A percentile compares a stretch with the other conserved stretches of the same genome.
Conservation (phyloP, 2,113 vertebrate genomes). For the Tyto alba region DNA sequence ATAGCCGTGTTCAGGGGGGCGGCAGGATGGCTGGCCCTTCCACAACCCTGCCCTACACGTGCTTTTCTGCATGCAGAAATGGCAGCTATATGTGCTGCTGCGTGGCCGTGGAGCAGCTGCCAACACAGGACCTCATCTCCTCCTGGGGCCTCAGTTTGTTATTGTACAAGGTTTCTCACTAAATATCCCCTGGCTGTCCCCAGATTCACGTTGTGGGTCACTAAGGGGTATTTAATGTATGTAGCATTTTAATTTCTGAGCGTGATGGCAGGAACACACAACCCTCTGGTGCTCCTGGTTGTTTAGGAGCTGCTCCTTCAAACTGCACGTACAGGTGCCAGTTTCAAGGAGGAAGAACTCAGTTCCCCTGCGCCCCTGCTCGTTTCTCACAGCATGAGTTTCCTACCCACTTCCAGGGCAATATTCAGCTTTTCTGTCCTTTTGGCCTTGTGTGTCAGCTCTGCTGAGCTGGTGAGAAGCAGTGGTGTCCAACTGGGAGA, state of each 20-base stretch:
- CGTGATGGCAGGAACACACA: rapidly evolving
- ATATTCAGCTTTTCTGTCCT: background rate
- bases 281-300: background rate
- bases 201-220: background rate
- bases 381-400: background rate
- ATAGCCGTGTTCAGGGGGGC: rapidly evolving
- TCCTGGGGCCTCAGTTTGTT: background rate
- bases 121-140: rapidly evolving
- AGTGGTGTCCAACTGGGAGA: background rate
- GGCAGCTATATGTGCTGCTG: background rate
- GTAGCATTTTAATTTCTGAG: background rate
- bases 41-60: rapidly evolving
- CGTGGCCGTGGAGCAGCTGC: background rate
- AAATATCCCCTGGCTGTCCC: background rate
- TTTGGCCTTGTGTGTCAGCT: background rate
- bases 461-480: background rate
- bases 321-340: rapidly evolving
- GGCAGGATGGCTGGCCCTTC: rapidly evolving
- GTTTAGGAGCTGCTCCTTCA: rapidly evolving
- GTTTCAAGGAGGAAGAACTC: background rate
- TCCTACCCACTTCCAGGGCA: background rate
- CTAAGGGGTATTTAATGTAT: background rate
- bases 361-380: rapidly evolving
- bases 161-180: background rate
- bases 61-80: background rate